Evolutionary conservation across 2,113 vertebrate genomes (phyloP), one percentile per base, ranked within the genome.

Genomic region (Lutjanus erythropterus): DNA sequence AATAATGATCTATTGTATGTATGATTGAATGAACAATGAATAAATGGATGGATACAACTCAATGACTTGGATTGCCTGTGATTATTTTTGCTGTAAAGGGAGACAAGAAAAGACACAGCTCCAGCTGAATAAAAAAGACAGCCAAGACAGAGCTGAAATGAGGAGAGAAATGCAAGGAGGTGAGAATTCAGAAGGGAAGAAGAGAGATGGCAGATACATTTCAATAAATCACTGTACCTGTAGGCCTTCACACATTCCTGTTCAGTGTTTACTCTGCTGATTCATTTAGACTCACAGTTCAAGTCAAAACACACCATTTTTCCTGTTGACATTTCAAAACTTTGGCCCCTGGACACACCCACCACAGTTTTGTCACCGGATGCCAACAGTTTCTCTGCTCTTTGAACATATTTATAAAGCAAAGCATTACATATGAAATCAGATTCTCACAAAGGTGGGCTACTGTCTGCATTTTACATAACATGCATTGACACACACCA

Each of bases 181-280:
- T 2, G 14, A 58, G 59, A 75, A 33, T 27, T 56, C 53, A 67
- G 44, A 75, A 31, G 64, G 69, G 31, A 66, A 58, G 52, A 72
- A 58, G 50, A 66, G 44, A 53, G 47, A 69, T 69, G 71, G 44
- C 56, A 37, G 52, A 67, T 33, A 50, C 21, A 59, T 71, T 56
- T 73, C 42, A 73, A 73, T 67, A 80, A 59, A 73, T 73, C 78
- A 73, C 52, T 62, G 66, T n/a, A 65, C 55, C 70, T 60, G 70
- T 53, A 61, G 60, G 53, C 37, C 29, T 46, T n/a, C 29, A 37
- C 68, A 61, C 19, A 21, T 37, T 21, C 29, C 52, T 42, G 52
- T 35, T 25, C 27, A 31, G 21, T 39, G 44, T 67, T 71, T 53
- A 55, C 53, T 65, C 42, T 23, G 27, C 35, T 78, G 46, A 37